A percentile compares a stretch with the other conserved stretches of the same genome.
phyloP scores from a whole-genome alignment of 2,113 vertebrate genomes.

The Atrichornis clamosus region DNA sequence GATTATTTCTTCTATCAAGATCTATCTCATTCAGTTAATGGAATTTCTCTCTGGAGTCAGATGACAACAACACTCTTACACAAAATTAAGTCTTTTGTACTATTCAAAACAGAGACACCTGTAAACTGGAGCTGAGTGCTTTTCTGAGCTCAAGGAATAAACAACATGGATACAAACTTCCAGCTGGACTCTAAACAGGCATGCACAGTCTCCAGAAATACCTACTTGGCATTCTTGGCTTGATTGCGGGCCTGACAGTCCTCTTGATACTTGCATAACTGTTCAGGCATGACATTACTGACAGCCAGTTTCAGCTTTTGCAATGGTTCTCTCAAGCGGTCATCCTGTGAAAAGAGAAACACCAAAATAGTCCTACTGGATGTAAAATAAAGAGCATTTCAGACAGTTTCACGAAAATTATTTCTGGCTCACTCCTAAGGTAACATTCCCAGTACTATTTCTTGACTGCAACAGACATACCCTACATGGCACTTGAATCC shows the following conservation, averaged over 20 bases:
- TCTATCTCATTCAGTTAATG: not conserved
- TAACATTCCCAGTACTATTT: not conserved
- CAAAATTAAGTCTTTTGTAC: not conserved
- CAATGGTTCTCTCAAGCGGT: conserved; percentile 88
- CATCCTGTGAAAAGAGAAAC: conserved; percentile 78
- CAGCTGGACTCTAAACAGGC: not conserved
- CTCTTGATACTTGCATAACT: conserved; percentile 94
- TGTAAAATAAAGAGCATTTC: not conserved
- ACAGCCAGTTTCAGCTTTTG: conserved; percentile 95
- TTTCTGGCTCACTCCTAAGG: not conserved
- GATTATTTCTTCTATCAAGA: not conserved
- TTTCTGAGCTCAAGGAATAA: not conserved
- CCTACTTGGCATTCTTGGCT: conserved; percentile 92
- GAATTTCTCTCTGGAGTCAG: not conserved
- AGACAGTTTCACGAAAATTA: not conserved
- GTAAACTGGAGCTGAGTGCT: not conserved
- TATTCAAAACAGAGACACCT: not conserved
- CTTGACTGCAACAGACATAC: not conserved
- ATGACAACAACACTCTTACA: not conserved
- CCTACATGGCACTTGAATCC: not conserved
- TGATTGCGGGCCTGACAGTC: conserved; percentile 88
- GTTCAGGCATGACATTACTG: conserved; percentile 93
- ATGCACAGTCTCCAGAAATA: conserved; percentile 3
- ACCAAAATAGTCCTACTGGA: not conserved
- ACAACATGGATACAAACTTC: not conserved